These are phyloP conservation scores for Steatocranus sp. DNA, from an alignment of 2,797 vertebrate species.

Conservation along the genomic window DNA sequence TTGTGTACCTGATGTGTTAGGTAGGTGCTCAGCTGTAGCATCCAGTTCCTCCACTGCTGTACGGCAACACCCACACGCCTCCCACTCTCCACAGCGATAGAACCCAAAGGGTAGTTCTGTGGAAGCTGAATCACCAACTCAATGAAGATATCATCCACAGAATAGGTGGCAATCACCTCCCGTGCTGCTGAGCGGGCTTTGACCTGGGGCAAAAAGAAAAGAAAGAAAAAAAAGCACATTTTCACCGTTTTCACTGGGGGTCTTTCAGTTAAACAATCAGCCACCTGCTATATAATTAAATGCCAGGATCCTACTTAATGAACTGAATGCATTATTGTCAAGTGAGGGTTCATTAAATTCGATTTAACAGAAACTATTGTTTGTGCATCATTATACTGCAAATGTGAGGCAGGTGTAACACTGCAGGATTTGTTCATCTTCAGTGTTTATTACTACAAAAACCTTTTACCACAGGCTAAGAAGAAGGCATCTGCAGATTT, in stretches of 20 bases:
- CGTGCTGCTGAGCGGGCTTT: constrained; percentile 92
- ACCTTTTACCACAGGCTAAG: neutral
- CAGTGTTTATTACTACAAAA: neutral
- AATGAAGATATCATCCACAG: constrained; percentile 95
- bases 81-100: constrained; percentile 92
- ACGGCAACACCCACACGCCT: constrained; percentile 93
- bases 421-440: neutral
- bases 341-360: neutral
- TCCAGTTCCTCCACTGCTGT: constrained; percentile 99
- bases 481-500: neutral
- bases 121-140: constrained; percentile 96
- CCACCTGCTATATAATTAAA: neutral
- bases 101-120: constrained; percentile 90
- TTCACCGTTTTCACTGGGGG: neutral
- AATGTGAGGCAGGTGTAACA: neutral
- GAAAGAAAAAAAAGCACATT: neutral
- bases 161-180: constrained; percentile 96
- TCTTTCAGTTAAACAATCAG: neutral
- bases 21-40: constrained; percentile 97
- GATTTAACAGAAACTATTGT: neutral
- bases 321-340: neutral
- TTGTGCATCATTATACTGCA: neutral
- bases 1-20: constrained; percentile 69
- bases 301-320: neutral
- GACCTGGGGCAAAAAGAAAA: constrained; percentile 72